These are phyloP conservation scores for Burhinus bistriatus DNA, from an alignment of 2,113 vertebrate species.

Conservation along the genomic window DNA sequence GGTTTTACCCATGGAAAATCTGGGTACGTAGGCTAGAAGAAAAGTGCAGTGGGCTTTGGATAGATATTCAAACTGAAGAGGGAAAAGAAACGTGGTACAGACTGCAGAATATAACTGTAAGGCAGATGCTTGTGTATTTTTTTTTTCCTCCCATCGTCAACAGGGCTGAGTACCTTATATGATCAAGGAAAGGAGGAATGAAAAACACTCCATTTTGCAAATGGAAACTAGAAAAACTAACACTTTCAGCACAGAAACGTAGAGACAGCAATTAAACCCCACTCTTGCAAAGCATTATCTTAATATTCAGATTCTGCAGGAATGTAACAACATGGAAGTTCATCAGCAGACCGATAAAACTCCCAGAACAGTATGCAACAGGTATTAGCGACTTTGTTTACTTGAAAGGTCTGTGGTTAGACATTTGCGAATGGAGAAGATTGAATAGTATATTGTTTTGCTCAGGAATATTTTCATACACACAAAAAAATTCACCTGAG, in stretches of 20 bases:
- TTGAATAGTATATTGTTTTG: neutral
- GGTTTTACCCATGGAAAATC: neutral
- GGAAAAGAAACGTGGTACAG: neutral
- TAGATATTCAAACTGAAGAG: neutral
- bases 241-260: neutral
- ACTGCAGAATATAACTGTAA: neutral
- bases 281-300: neutral
- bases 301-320: neutral
- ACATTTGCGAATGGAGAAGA: neutral
- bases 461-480: neutral
- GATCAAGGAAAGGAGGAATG: neutral
- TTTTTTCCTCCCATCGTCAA: too few relatives aligned
- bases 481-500: neutral
- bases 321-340: neutral
- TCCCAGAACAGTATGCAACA: fast-evolving
- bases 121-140: neutral
- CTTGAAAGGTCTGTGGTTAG: neutral
- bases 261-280: neutral
- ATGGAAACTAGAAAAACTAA: neutral
- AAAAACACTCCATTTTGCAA: neutral
- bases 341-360: neutral
- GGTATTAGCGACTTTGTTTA: neutral
- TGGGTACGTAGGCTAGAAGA: neutral
- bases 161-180: neutral
- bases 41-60: neutral